Evolutionary conservation across 2,113 vertebrate genomes (phyloP).

Genomic region (Rostratula benghalensis): DNA sequence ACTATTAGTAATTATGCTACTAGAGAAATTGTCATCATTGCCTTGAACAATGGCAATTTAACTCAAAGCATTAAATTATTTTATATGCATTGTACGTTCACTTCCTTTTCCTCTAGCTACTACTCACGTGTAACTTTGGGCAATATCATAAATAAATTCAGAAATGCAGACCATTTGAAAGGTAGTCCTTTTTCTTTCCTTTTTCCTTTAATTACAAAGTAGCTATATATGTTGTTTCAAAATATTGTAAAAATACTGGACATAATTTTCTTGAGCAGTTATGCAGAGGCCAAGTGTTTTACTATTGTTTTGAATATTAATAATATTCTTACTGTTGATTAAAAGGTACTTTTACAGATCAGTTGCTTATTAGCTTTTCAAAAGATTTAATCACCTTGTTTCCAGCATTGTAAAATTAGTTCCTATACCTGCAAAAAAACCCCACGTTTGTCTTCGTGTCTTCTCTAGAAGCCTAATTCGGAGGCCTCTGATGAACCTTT

Average conservation of each 20-base stretch:
- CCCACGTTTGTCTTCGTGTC: accelerated
- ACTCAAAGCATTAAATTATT: neutral
- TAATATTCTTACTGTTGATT: neutral
- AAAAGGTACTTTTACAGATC: neutral
- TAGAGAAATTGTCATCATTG: neutral
- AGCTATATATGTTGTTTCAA: neutral
- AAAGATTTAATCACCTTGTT: neutral
- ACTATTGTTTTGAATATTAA: neutral
- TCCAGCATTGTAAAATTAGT: neutral
- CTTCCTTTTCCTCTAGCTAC: neutral
- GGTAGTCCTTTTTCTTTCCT: neutral
- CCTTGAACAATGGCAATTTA: neutral
- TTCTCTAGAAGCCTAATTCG: neutral
- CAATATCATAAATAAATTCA: neutral
- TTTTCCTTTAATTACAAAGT: neutral
- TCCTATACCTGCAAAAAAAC: neutral
- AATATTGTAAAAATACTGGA: neutral
- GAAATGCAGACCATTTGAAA: neutral
- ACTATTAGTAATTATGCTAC: neutral
- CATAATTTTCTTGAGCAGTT: neutral
- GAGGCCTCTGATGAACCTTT: neutral
- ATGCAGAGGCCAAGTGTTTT: neutral
- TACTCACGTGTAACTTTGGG: neutral
- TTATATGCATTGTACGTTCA: neutral
- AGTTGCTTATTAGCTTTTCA: neutral